Evolutionary conservation across 2,797 vertebrate genomes (phyloP).

Genomic region (Poecilia velifera): DNA sequence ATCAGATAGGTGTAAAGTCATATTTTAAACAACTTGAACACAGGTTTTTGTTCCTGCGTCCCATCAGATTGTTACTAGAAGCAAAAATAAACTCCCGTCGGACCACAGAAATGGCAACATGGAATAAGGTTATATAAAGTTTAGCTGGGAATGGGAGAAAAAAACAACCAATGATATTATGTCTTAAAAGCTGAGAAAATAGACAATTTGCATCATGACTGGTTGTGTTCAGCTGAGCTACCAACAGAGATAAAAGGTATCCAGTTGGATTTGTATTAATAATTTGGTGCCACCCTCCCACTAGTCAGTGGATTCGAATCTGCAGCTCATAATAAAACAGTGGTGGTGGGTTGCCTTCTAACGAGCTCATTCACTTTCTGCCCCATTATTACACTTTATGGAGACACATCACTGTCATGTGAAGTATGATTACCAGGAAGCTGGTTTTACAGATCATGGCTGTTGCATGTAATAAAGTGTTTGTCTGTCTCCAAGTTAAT

Average conservation of each 20-base stretch:
- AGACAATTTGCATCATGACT: background rate
- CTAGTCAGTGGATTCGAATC: background rate
- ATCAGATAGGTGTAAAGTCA: background rate
- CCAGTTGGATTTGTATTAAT: background rate
- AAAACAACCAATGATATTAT: background rate
- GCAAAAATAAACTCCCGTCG: background rate
- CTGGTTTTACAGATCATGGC: background rate
- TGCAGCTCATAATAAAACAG: background rate
- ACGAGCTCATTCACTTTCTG: slow-evolving; percentile 16
- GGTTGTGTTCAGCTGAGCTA: background rate
- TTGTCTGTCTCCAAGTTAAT: slow-evolving; percentile 22
- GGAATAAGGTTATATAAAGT: background rate
- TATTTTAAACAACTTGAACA: background rate
- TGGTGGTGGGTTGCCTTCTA: slow-evolving; percentile 11
- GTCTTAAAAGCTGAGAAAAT: background rate
- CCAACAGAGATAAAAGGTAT: background rate
- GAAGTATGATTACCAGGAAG: slow-evolving; percentile 23
- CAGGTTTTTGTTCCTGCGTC: background rate
- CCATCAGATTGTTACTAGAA: background rate
- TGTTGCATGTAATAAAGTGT: background rate
- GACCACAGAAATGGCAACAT: background rate
- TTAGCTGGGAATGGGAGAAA: background rate
- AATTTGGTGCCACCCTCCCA: background rate
- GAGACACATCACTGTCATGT: slow-evolving; percentile 2
- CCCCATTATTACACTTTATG: slow-evolving; percentile 17